phyloP scores from a whole-genome alignment of 2,888 invertebrate species.

The Oscheius myriophilus region DNA sequence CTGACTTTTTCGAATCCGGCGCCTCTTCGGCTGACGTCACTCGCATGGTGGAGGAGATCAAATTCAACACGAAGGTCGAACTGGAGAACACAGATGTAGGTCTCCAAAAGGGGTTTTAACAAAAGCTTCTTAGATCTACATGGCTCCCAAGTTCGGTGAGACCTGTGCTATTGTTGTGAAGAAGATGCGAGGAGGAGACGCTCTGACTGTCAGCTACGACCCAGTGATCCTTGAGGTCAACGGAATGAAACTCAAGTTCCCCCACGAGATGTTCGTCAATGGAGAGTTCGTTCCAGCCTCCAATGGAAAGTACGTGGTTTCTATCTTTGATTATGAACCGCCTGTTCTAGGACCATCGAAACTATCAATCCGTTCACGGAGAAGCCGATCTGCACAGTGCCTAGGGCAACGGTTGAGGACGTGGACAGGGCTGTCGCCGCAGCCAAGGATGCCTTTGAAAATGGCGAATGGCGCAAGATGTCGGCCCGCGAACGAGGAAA shows the following conservation, averaged over 20 bases:
- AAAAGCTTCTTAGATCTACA: constrained; percentile 79
- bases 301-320: constrained; percentile 66
- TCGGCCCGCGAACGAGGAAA: constrained; percentile 89
- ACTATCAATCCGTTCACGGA: constrained; percentile 87
- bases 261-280: constrained; percentile 89
- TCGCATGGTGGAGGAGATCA: constrained; percentile 87
- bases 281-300: constrained; percentile 85
- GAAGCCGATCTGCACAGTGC: constrained; percentile 75
- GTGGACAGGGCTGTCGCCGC: constrained; percentile 88
- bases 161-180: constrained; percentile 80
- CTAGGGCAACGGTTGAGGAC: constrained; percentile 81
- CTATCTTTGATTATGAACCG: background rate
- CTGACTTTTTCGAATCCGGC: constrained; percentile 92
- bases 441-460: constrained; percentile 77
- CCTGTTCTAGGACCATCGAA: constrained; percentile 52
- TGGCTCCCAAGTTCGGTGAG: constrained; percentile 88
- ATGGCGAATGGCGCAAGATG: constrained; percentile 91
- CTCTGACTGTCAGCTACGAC: constrained; percentile 58
- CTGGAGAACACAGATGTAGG: constrained; percentile 81
- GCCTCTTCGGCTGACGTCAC: constrained; percentile 99
- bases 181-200: constrained; percentile 75
- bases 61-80: constrained; percentile 75
- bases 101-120: background rate
- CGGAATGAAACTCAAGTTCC: constrained; percentile 85
- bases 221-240: constrained; percentile 78